Evolutionary conservation across 2,888 invertebrate species (phyloP).

Genomic region (Oscheius myriophilus): DNA sequence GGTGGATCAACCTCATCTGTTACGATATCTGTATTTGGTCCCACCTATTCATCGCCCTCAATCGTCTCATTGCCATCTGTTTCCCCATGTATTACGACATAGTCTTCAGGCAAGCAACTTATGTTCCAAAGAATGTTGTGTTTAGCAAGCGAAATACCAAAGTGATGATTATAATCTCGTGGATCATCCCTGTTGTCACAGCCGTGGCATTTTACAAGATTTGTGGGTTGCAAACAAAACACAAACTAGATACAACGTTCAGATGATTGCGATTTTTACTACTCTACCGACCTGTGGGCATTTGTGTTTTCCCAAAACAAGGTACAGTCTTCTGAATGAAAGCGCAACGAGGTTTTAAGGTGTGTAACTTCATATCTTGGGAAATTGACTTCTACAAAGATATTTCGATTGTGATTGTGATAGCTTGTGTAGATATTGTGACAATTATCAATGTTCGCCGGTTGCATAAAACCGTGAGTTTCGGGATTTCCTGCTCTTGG

Average conservation of each 20-base stretch:
- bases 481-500: no score
- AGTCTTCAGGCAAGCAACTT: conserved; percentile 15
- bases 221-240: not conserved
- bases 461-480: not conserved
- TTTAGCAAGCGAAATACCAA: conserved; percentile 18
- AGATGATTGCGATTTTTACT: conserved; percentile 21
- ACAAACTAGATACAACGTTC: not conserved
- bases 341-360: not conserved
- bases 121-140: not conserved
- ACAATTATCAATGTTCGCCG: conserved; percentile 16
- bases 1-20: conserved; percentile 13
- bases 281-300: not conserved
- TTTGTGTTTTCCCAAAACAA: not conserved
- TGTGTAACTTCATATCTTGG: conserved; percentile 12
- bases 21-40: conserved; percentile 27
- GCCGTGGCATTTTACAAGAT: conserved; percentile 11
- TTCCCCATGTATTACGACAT: conserved; percentile 18
- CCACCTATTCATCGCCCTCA: conserved; percentile 27
- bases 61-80: conserved; percentile 20
- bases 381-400: conserved; percentile 20
- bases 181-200: conserved; percentile 18
- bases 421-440: conserved; percentile 7
- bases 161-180: conserved; percentile 8
- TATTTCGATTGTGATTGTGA: conserved; percentile 9
- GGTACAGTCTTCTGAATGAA: no score